Conservation (phyloP, 2,797 vertebrate species). For the Phalloptychus januarius region DNA sequence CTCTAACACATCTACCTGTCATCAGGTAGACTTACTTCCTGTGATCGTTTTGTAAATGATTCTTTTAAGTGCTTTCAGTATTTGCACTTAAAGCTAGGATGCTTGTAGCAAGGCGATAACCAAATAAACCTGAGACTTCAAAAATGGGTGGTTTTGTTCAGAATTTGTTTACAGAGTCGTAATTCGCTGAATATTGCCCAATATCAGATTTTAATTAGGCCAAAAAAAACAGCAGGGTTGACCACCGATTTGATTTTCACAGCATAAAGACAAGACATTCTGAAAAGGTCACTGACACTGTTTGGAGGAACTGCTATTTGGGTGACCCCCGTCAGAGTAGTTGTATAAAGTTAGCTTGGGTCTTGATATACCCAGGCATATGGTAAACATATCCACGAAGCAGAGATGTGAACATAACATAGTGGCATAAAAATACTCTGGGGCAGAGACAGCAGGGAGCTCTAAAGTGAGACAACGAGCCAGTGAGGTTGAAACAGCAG, state of each 20-base stretch:
- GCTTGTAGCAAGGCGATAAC: not conserved
- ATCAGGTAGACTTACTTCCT: not conserved
- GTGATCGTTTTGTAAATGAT: not conserved
- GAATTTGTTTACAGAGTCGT: not conserved
- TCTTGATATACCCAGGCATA: slow-evolving; percentile 53
- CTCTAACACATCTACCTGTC: not conserved
- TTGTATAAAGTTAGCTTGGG: slow-evolving; percentile 28
- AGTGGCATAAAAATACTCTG: slow-evolving; percentile 61
- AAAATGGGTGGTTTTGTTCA: not conserved
- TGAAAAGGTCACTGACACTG: not conserved
- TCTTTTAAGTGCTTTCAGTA: not conserved
- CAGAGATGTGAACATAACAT: slow-evolving; percentile 48
- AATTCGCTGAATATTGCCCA: not conserved
- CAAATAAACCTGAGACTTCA: not conserved
- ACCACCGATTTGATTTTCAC: not conserved
- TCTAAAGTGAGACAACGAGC: slow-evolving; percentile 47
- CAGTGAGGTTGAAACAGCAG: slow-evolving; percentile 53
- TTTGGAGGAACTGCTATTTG: slow-evolving; percentile 7
- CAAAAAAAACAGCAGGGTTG: not conserved
- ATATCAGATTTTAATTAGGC: not conserved
- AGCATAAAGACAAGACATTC: not conserved
- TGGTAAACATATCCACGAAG: slow-evolving; percentile 59
- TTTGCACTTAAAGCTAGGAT: not conserved
- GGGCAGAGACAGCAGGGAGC: slow-evolving; percentile 42
- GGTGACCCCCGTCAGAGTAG: slow-evolving; percentile 7